These are phyloP conservation scores for Caenorhabditis macrosperma DNA, from an alignment of 2,888 invertebrate species.

Conservation along the genomic window DNA sequence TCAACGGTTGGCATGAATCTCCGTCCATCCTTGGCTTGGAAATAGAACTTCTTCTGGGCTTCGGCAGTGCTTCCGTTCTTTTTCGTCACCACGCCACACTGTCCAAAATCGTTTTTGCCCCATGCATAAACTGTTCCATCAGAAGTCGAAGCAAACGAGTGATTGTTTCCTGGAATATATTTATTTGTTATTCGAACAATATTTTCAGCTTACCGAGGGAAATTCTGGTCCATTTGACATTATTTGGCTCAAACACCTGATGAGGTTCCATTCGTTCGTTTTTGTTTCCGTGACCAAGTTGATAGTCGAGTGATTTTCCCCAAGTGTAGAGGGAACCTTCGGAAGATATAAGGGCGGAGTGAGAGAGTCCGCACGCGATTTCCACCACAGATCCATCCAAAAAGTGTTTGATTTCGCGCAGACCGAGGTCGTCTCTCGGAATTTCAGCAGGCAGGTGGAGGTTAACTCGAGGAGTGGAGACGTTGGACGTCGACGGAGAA, in stretches of 20 bases:
- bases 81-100: slow-evolving; percentile 64
- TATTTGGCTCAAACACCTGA: slow-evolving; percentile 68
- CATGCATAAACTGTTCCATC: slow-evolving; percentile 71
- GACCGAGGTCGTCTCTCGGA: slow-evolving; percentile 67
- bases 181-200: no score
- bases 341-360: slow-evolving; percentile 72
- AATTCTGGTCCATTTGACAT: slow-evolving; percentile 70
- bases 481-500: slow-evolving; percentile 19
- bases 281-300: slow-evolving; percentile 76
- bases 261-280: slow-evolving; percentile 71
- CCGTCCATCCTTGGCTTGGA: slow-evolving; percentile 63
- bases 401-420: slow-evolving; percentile 63
- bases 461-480: slow-evolving; percentile 38
- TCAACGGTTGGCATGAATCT: slow-evolving; percentile 45
- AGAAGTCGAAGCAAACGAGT: slow-evolving; percentile 68
- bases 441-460: slow-evolving; percentile 62
- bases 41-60: slow-evolving; percentile 53
- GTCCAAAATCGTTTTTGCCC: slow-evolving; percentile 76
- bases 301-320: slow-evolving; percentile 76
- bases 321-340: slow-evolving; percentile 75
- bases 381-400: slow-evolving; percentile 56
- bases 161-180: slow-evolving; percentile 68
- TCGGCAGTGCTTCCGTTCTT: slow-evolving; percentile 30
- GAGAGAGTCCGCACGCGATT: slow-evolving; percentile 74
- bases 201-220: slow-evolving; percentile 72